Base-by-base conservation (phyloP, 2,113 vertebrate species). In the Entelurus aequoreus region DNA sequence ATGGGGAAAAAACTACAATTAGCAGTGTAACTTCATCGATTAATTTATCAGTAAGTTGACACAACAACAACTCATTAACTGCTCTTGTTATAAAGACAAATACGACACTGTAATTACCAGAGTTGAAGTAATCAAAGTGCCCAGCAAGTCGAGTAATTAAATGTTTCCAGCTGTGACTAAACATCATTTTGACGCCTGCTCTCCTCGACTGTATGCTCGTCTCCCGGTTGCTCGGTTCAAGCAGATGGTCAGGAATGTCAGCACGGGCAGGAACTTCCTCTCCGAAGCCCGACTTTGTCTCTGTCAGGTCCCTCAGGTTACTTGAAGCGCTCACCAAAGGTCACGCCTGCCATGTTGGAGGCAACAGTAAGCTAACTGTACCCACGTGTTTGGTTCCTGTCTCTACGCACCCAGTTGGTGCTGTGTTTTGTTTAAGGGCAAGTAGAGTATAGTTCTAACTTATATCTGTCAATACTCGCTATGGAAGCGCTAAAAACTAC, bases 231-330 rank as follows among this genome's bases (percentile, higher is more conserved):
- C 56, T 71, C 72, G 50, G 72, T 79, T 76, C 62, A 76, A 80
- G 80, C 86, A 89, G 87, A 88, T 87, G 84, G 84, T 63, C 69
- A 13, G 63, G 85, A 85, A 82, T 84, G 87, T 87, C 82, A 83
- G 72, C 35, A 52, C 68, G 59, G 76, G 74, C 77, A 72, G 72
- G 66, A 80, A 74, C 77, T 80, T 79, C 76, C 75, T 80, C 75
- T 84, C 68, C 73, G 40, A 82, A 75, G 65, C 77, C 76, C 62
- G 62, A 72, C 73, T 70, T 69, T 36, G 60, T 76, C 74, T 72
- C 69, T 59, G 76, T 65, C 69, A 56, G 79, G 73, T 84, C 82
- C 86, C 84, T 49, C 54, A n/a, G 76, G 74, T 80, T 84, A 81
- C 80, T 77, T 74, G 59, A 75, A 82, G 86, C 62, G 61, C 80